Percentiles rank a stretch among this genome's conserved stretches.
Evolutionary conservation across 2,888 invertebrate genomes (phyloP).

Genomic region (Elegia similella): DNA sequence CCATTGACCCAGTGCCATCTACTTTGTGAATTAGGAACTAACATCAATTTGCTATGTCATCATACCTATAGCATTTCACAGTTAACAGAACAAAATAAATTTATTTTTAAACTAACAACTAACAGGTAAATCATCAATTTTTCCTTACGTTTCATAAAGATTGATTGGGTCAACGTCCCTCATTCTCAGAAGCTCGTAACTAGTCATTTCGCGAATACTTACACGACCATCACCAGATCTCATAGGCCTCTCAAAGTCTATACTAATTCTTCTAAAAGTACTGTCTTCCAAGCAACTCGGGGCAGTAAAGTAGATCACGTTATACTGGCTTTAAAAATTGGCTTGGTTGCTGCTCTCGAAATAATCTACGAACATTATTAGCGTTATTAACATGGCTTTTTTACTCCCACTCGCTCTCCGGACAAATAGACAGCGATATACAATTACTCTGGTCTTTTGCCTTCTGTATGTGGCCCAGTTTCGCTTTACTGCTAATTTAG

Average conservation of each 20-base stretch:
- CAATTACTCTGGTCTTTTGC: conserved; percentile 38
- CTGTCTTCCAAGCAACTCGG: conserved; percentile 13
- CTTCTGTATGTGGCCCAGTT: conserved; percentile 38
- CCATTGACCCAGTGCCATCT: no score
- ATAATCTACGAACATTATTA: conserved; percentile 49
- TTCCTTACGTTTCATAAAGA: conserved; percentile 10
- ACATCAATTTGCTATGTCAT: no score
- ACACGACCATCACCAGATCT: conserved; percentile 15
- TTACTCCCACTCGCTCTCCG: conserved; percentile 36
- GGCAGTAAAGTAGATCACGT: conserved; percentile 29
- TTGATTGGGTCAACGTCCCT: conserved; percentile 28
- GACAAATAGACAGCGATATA: conserved; percentile 39
- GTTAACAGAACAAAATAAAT: background rate
- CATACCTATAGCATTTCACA: no score
- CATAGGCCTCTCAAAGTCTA: conserved; percentile 9
- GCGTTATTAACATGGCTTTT: conserved; percentile 44
- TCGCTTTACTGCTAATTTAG: conserved; percentile 41
- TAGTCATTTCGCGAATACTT: conserved; percentile 20
- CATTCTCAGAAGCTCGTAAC: conserved; percentile 23
- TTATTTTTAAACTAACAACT: background rate
- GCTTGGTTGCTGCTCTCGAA: conserved; percentile 43
- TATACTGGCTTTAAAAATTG: conserved; percentile 38
- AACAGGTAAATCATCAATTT: conserved; percentile 2
- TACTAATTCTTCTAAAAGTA: background rate
- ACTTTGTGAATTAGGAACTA: no score